Evolutionary conservation across 2,797 vertebrate species (phyloP), one percentile per base, ranked within the genome.

Genomic region (Pangasius larnaudii): DNA sequence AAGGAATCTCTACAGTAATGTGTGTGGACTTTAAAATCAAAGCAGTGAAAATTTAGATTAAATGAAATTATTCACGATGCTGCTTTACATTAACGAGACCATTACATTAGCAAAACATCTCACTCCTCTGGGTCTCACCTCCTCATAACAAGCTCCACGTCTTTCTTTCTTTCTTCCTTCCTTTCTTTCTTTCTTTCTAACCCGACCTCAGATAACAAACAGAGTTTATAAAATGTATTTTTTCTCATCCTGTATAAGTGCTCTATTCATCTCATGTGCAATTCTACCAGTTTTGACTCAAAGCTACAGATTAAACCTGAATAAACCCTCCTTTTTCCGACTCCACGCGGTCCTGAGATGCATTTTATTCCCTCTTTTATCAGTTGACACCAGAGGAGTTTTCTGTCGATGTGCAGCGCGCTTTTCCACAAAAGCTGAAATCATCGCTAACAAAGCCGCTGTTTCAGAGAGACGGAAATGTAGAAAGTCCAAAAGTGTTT

Each of bases 401-500:
- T 80, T 80, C 39, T 39, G 78, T 36, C 10, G 78, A 80, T 80
- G 53, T 80, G 78, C 19, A 59, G 78, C 27, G 10, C 24, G 53
- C 53, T 59, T 19, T 24, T 80, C 33, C 53, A 80, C 78, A 79
- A 79, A 56, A 79, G 51, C 75, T 53, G n/a, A 56, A 79, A 33
- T 19, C 51, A 51, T 19, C 3, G 51, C 51, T 79, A 79, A 79
- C 75, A 80, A 59, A 80, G 53, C 53, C 19, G 19, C 53, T 30
- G 1, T 80, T 80, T 80, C 78, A 58, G 51, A 80, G 10, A 36
- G 51, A 80, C 33, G 19, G 78, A 33, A 33, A 79, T 56, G n/a
- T 10, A 33, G 30, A 51, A 77, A 77, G 74, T 53, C 74, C 74
- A 1, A 18, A n/a, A 18, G 6, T 49, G 11, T 75, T 74, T 75